phyloP scores from a whole-genome alignment of 2,113 vertebrate genomes.

The Falcunculus frontatus region DNA sequence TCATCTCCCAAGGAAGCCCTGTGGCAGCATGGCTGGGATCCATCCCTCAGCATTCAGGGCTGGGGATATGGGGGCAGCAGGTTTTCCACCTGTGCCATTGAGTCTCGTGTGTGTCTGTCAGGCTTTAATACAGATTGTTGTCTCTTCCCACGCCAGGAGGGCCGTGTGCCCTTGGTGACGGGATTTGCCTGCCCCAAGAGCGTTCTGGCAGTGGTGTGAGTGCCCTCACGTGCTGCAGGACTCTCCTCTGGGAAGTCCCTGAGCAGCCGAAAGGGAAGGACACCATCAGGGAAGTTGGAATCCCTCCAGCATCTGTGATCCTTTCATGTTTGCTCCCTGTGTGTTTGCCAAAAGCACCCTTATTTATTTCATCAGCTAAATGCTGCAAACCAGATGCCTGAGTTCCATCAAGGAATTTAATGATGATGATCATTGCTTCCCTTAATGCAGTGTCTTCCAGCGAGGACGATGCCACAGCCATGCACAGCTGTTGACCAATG shows the following conservation, averaged over 20 bases:
- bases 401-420: slow-evolving; percentile 9
- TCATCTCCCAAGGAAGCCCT: accelerated
- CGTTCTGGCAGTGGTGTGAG: not conserved
- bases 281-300: slow-evolving; percentile 13
- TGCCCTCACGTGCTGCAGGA: not conserved
- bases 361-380: slow-evolving; percentile 55
- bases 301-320: slow-evolving; percentile 16
- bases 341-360: slow-evolving; percentile 42
- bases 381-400: slow-evolving; percentile 25
- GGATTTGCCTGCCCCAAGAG: not conserved
- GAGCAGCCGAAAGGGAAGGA: not conserved
- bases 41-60: no score
- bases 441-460: slow-evolving; percentile 2
- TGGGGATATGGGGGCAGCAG: not conserved
- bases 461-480: not conserved
- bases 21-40: not conserved
- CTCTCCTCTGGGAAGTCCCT: not conserved
- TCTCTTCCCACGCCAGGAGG: not conserved
- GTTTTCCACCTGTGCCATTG: not conserved
- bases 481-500: not conserved
- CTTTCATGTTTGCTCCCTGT: slow-evolving; percentile 44
- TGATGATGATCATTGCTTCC: slow-evolving; percentile 20
- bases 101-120: accelerated
- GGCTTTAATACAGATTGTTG: not conserved
- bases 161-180: not conserved